Percentiles rank a stretch among this genome's conserved stretches.
phyloP scores from a whole-genome alignment of 2,797 vertebrate species.

The Rachycentron canadum region DNA sequence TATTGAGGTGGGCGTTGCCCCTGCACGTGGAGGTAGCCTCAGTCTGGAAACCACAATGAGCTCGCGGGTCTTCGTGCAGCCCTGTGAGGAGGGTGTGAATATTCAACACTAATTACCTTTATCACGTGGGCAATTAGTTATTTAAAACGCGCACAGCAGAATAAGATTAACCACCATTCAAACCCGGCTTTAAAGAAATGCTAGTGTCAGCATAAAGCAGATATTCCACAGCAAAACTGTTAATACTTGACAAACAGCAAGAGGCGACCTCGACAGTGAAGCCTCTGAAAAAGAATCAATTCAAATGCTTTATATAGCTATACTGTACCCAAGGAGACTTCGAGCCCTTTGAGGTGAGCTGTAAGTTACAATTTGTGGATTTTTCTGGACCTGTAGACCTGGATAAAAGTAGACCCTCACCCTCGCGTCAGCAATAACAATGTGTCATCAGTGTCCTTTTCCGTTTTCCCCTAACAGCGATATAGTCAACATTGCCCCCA shows the following conservation, averaged over 20 bases:
- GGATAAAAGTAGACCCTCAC: not conserved
- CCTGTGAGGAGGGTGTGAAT: too few relatives aligned
- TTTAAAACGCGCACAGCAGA: not conserved
- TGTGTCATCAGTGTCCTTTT: not conserved
- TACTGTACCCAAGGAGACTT: not conserved
- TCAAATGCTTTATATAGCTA: not conserved
- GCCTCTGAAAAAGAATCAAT: not conserved
- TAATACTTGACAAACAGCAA: not conserved
- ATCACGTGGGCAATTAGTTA: not conserved
- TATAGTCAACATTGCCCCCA: conserved; percentile 65
- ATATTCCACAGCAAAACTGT: not conserved
- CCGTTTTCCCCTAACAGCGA: conserved; percentile 12
- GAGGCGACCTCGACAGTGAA: not conserved
- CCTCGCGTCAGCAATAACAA: not conserved
- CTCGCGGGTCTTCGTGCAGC: not conserved
- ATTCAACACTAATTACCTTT: not conserved
- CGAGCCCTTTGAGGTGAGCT: conserved; percentile 1
- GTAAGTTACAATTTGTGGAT: conserved; percentile 32
- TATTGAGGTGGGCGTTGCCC: conserved; percentile 72
- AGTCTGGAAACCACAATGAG: too few relatives aligned
- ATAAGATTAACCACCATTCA: not conserved
- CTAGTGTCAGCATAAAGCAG: accelerated
- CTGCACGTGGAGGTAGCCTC: conserved; percentile 32
- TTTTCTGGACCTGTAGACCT: not conserved
- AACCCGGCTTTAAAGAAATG: too few relatives aligned